These are phyloP conservation scores for Gastrophysa polygoni DNA, from an alignment of 2,888 invertebrate genomes.

Conservation along the genomic window DNA sequence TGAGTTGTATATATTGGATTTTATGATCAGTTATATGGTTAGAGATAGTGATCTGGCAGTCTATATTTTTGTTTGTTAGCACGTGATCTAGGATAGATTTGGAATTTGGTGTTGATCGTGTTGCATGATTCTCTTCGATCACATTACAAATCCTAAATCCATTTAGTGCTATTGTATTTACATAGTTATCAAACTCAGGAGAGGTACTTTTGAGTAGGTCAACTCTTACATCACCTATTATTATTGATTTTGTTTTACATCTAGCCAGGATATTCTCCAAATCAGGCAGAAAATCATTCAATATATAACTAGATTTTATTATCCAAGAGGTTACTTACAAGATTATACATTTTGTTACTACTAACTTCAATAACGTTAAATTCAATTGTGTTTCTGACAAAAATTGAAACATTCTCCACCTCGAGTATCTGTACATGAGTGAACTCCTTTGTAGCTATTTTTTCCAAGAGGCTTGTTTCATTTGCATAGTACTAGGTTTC, in stretches of 20 bases:
- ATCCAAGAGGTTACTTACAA: constrained; percentile 5
- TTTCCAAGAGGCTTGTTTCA: constrained; percentile 5
- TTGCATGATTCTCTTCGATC: constrained; percentile 1
- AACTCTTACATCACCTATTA: constrained; percentile 2
- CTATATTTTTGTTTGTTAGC: neutral
- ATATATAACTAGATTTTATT: neutral
- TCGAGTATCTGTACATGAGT: constrained; percentile 12
- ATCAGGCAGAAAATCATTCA: constrained; percentile 7
- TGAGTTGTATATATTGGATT: neutral
- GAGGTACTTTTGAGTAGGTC: constrained; percentile 3
- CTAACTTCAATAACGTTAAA: neutral
- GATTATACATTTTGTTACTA: constrained; percentile 2
- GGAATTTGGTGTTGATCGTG: constrained; percentile 2
- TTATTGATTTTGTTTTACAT: constrained; percentile 7
- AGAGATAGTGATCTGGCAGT: neutral
- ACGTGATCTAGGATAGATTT: constrained; percentile 5
- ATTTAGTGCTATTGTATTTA: constrained; percentile 6
- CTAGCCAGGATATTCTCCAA: constrained; percentile 10
- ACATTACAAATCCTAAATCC: constrained; percentile 6
- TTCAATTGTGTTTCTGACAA: constrained; percentile 1
- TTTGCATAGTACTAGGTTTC: constrained; percentile 10
- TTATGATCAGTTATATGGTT: constrained; percentile 3
- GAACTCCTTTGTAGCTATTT: constrained; percentile 3
- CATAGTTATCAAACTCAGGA: constrained; percentile 1
- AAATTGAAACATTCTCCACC: constrained; percentile 12